Evolutionary conservation across 64 coral and sea anemone species (phyloP).

Genomic region (Pocillopora verrucosa): DNA sequence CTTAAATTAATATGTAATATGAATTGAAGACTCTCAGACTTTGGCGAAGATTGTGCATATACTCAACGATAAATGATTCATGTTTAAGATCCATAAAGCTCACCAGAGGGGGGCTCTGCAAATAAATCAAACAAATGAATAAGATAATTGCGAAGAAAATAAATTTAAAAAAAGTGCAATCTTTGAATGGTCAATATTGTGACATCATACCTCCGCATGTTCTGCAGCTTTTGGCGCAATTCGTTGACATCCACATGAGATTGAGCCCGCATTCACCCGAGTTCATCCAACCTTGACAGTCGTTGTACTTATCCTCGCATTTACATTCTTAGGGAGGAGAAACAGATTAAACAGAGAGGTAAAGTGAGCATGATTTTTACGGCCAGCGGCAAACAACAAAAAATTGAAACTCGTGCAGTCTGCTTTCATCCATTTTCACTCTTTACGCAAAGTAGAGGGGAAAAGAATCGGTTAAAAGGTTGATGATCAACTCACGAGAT

Average conservation of each 20-base stretch:
- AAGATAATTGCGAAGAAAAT: neutral
- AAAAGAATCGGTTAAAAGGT: too few relatives aligned
- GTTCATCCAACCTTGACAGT: slow-evolving; percentile 56
- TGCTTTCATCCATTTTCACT: too few relatives aligned
- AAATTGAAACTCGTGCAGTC: too few relatives aligned
- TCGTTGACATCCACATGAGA: slow-evolving; percentile 61
- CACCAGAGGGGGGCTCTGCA: neutral
- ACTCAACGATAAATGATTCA: too few relatives aligned
- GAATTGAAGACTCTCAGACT: too few relatives aligned
- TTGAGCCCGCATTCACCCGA: slow-evolving; percentile 72
- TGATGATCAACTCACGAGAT: slow-evolving; percentile 31
- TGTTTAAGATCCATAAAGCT: too few relatives aligned
- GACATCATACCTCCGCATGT: slow-evolving; percentile 66
- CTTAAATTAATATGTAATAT: too few relatives aligned
- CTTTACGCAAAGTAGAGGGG: too few relatives aligned
- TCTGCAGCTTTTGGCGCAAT: slow-evolving; percentile 82
- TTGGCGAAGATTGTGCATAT: too few relatives aligned
- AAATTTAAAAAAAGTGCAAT: neutral
- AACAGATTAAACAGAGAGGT: too few relatives aligned
- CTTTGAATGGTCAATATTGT: slow-evolving; percentile 5
- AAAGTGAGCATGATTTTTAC: too few relatives aligned
- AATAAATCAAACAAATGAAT: neutral
- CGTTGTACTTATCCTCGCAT: slow-evolving; percentile 63
- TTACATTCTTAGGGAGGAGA: slow-evolving; percentile 49
- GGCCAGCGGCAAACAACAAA: too few relatives aligned